Conservation (phyloP, 2,888 invertebrate genomes). For the Cheilosia scutellata region DNA sequence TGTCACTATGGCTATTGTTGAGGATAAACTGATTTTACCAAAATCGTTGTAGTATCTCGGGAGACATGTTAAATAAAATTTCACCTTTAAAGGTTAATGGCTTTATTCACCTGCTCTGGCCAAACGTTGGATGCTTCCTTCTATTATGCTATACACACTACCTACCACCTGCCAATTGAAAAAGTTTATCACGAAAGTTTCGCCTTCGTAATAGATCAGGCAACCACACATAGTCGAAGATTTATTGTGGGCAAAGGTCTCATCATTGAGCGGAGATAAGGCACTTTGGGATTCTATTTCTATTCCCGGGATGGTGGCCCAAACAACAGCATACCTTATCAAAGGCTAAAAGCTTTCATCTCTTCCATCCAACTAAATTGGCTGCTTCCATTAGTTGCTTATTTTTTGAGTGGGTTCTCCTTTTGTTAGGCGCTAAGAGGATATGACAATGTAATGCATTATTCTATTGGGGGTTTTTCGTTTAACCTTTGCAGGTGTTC, state of each 20-base stretch:
- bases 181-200: slow-evolving; percentile 19
- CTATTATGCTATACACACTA: background rate
- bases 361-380: slow-evolving; percentile 52
- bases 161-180: background rate
- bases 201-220: slow-evolving; percentile 17
- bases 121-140: background rate
- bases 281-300: background rate
- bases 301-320: slow-evolving; percentile 11
- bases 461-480: background rate
- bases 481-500: background rate
- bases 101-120: background rate
- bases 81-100: slow-evolving; percentile 19
- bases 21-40: background rate
- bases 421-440: slow-evolving; percentile 13
- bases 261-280: background rate
- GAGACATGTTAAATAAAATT: background rate
- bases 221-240: background rate
- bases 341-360: slow-evolving; percentile 36
- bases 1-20: slow-evolving; percentile 1
- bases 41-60: background rate
- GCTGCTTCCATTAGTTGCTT: slow-evolving; percentile 47
- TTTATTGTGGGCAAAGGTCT: slow-evolving; percentile 10
- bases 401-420: slow-evolving; percentile 30
- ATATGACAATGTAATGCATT: background rate
- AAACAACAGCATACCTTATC: slow-evolving; percentile 2